phyloP scores from a whole-genome alignment of 2,113 vertebrate genomes.

The Stigmatopora nigra region DNA sequence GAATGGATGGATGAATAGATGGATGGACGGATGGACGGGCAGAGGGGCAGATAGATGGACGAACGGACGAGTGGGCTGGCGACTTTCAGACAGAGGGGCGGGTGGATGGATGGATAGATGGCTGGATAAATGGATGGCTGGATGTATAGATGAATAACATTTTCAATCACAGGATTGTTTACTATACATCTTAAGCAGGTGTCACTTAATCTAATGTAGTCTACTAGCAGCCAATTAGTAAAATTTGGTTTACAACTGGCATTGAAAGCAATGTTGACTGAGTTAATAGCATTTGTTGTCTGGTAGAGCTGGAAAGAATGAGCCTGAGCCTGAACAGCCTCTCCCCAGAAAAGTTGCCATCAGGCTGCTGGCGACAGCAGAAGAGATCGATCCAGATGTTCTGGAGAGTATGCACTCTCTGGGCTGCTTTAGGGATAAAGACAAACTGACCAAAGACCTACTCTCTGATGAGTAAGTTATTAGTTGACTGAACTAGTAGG shows the following conservation, averaged over 20 bases:
- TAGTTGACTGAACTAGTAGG: slow-evolving; percentile 1
- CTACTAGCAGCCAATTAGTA: background rate
- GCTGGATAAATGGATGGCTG: background rate
- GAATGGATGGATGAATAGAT: too few species aligned
- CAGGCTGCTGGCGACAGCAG: slow-evolving; percentile 81
- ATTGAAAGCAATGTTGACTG: background rate
- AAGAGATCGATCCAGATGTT: slow-evolving; percentile 96
- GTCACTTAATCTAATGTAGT: background rate
- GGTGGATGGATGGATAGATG: background rate
- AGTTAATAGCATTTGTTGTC: slow-evolving; percentile 4
- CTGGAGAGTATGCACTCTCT: slow-evolving; percentile 99
- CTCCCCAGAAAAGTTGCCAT: slow-evolving; percentile 93
- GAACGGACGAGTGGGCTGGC: too few species aligned
- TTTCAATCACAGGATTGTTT: background rate
- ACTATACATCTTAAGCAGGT: background rate
- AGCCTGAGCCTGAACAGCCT: slow-evolving; percentile 95
- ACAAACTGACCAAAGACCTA: slow-evolving; percentile 95
- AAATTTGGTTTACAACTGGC: background rate
- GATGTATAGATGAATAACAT: background rate
- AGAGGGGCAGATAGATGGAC: too few species aligned
- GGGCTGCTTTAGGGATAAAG: slow-evolving; percentile 97
- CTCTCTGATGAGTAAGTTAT: slow-evolving; percentile 87
- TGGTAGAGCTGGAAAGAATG: slow-evolving; percentile 91
- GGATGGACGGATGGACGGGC: too few species aligned
- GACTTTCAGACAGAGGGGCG: too few species aligned